Evolutionary conservation across 2,113 vertebrate species (phyloP).

Genomic region (Periophthalmodon schlosseri): DNA sequence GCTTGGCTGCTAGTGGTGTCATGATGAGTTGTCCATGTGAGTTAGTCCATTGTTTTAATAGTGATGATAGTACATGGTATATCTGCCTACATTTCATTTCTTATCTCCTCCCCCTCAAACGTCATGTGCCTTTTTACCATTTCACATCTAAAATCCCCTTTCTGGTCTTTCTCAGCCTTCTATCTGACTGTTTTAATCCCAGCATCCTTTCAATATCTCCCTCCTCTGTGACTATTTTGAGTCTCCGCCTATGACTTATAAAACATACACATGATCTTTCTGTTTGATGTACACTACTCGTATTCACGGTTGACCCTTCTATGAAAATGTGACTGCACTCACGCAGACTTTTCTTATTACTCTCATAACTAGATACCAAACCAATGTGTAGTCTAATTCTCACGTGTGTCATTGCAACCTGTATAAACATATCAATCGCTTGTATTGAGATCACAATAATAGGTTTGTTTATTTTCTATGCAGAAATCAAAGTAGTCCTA

Average conservation of each 20-base stretch:
- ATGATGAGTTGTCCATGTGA: no score
- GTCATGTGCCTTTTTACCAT: background rate
- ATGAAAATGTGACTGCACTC: background rate
- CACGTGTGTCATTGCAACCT: background rate
- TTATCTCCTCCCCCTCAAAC: background rate
- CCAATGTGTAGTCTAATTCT: background rate
- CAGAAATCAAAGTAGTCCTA: background rate
- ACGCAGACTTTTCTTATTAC: background rate
- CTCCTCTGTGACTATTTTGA: no score
- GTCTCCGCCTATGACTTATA: no score
- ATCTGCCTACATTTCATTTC: no score
- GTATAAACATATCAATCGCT: background rate
- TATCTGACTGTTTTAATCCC: no score
- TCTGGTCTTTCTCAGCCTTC: background rate
- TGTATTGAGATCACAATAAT: background rate
- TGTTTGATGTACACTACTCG: background rate
- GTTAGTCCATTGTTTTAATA: background rate
- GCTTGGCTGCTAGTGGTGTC: background rate
- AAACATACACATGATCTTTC: no score
- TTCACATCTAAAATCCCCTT: background rate
- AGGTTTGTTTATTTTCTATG: background rate
- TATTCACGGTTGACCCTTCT: background rate
- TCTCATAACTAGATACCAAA: background rate
- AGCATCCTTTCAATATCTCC: no score
- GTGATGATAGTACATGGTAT: background rate